Percentiles rank a stretch among this genome's conserved stretches.
Evolutionary conservation across 2,888 invertebrate species (phyloP).

Genomic region (Aelia acuminata): DNA sequence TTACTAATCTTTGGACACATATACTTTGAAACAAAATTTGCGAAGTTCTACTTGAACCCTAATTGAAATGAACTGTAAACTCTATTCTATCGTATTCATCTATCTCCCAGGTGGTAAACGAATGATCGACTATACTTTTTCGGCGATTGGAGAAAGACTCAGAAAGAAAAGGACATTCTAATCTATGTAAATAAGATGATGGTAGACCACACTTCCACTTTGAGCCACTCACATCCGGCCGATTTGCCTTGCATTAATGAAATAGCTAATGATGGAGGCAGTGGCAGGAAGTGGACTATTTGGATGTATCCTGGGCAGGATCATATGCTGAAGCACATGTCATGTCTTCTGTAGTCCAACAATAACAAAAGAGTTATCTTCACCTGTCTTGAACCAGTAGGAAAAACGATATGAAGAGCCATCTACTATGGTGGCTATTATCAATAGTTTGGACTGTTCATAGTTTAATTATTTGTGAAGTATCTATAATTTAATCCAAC

Average conservation of each 20-base stretch:
- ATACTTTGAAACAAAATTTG: too few relatives aligned
- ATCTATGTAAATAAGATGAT: conserved; percentile 13
- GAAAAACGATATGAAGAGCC: neutral
- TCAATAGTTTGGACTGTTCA: neutral
- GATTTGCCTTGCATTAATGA: conserved; percentile 22
- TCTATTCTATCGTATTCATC: too few relatives aligned
- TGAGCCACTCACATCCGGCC: conserved; percentile 8
- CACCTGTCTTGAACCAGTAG: neutral
- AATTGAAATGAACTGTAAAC: too few relatives aligned
- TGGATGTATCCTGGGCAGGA: neutral
- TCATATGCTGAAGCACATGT: conserved; percentile 32
- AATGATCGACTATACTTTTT: too few relatives aligned
- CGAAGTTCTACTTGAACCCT: too few relatives aligned
- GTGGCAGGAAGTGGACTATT: conserved; percentile 41
- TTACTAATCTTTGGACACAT: too few relatives aligned
- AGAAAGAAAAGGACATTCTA: neutral
- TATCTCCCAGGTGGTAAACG: too few relatives aligned
- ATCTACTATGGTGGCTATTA: neutral
- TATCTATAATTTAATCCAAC: neutral
- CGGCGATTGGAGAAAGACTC: neutral
- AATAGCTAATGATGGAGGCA: conserved; percentile 10
- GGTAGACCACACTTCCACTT: conserved; percentile 19
- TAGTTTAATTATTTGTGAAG: neutral
- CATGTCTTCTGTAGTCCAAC: neutral
- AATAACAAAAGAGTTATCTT: neutral